Evolutionary conservation across 1,140 invertebrate species (phyloP), one percentile per base, ranked within the genome.

Genomic region (Aphelinus atriplicis): DNA sequence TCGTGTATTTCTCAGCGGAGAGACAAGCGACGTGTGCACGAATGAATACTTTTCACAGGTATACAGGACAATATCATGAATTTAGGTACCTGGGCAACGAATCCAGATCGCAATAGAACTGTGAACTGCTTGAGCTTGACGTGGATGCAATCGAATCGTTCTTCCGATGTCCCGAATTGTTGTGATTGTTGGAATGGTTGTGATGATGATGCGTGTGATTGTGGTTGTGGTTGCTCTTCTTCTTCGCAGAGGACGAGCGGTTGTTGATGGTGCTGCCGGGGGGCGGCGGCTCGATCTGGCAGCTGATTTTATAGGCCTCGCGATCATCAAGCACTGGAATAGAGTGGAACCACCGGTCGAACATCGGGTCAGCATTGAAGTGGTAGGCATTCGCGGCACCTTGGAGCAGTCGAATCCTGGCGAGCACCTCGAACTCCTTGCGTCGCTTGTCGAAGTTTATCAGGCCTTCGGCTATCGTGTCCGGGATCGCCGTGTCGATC

Each of bases 391-490:
- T 97, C 0, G 98, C 97, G n/a, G 98, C 96, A 7, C 96, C 96
- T 88, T 99, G 98, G 4, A 99, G 89, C 68, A 99, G 88, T 86
- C 98, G 96, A 62, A 99, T 97, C 87, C 95, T 97, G 0, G 98
- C 98, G 50, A 99, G 89, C 58, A 99, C 96, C 89, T 99, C 98
- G 87, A 99, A 99, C 88, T 99, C 98, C 89, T 99, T 99, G 76
- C 97, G 88, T 76, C 95, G 92, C 87, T 99, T 99, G 85, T 99
- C 98, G 86, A 99, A 99, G 87, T 99, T 99, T 55, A 99, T 98
- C 2, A 99, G 89, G 76, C 94, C 94, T 64, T 96, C 93, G 6
- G 91, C 89, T 72, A 96, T 91, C 46, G 91, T 93, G 83, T 99
- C 97, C 0, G 95, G 95, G 81, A 97, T 96, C 26, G 97, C 98